Conservation (phyloP, 1,140 invertebrate genomes). For the Druon quercuslanigerum region DNA sequence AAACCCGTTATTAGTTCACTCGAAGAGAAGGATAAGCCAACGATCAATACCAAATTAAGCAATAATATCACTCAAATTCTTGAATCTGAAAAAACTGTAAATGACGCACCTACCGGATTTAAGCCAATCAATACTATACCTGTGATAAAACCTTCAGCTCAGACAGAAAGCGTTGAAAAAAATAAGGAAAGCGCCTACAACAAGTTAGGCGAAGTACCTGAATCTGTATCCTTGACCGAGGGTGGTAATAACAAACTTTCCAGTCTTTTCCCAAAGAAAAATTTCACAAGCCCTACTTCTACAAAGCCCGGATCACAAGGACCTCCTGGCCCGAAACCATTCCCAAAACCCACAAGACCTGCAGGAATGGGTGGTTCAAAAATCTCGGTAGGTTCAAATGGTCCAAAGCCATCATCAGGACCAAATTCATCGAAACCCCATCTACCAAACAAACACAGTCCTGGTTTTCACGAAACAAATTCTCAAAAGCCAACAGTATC, state of each 20-base stretch:
- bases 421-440: background rate
- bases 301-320: background rate
- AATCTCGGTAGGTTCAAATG: background rate
- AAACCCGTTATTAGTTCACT: too few relatives aligned
- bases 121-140: background rate
- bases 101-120: too few relatives aligned
- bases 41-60: background rate
- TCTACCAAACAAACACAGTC: background rate
- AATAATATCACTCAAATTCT: background rate
- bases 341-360: background rate
- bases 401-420: background rate
- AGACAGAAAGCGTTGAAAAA: slow-evolving; percentile 1
- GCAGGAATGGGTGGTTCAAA: background rate
- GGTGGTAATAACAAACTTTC: too few relatives aligned
- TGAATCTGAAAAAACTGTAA: too few relatives aligned
- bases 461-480: background rate
- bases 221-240: background rate
- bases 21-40: background rate
- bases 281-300: background rate
- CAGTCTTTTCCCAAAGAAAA: background rate
- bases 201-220: slow-evolving; percentile 55
- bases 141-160: background rate
- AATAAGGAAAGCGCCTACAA: slow-evolving; percentile 55
- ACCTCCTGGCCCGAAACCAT: background rate
- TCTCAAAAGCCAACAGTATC: background rate